A percentile compares a stretch with the other conserved stretches of the same genome.
Conservation (phyloP, 1,140 invertebrate species). For the Daktulosphaira vitifoliae region DNA sequence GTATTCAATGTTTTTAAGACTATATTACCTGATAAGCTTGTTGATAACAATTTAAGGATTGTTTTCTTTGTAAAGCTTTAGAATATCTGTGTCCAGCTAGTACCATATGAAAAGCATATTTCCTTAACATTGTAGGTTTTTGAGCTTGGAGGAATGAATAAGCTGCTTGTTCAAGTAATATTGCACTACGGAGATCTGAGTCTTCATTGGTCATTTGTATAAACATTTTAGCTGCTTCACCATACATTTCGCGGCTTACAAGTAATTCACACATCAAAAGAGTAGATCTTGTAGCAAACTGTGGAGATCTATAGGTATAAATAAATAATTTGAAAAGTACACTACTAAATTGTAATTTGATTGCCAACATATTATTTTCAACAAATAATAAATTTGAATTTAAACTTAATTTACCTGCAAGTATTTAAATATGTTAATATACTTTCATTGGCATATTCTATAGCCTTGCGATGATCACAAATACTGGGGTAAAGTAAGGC, state of each 20-base stretch:
- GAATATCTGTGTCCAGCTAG: slow-evolving; percentile 86
- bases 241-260: slow-evolving; percentile 62
- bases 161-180: slow-evolving; percentile 89
- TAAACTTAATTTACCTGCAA: slow-evolving; percentile 80
- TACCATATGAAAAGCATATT: slow-evolving; percentile 96
- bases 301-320: slow-evolving; percentile 56
- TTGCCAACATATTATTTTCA: too few species aligned
- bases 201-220: slow-evolving; percentile 94
- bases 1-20: neutral
- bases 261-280: slow-evolving; percentile 80
- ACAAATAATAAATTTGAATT: too few species aligned
- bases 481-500: slow-evolving; percentile 71
- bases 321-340: too few species aligned
- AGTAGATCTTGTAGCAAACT: slow-evolving; percentile 83
- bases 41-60: slow-evolving; percentile 82
- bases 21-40: slow-evolving; percentile 73
- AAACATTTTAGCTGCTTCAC: slow-evolving; percentile 84
- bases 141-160: slow-evolving; percentile 74
- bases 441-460: slow-evolving; percentile 88
- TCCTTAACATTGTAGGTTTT: slow-evolving; percentile 67
- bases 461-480: slow-evolving; percentile 60
- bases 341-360: too few species aligned
- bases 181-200: slow-evolving; percentile 78
- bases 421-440: slow-evolving; percentile 81
- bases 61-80: slow-evolving; percentile 81